Conservation (phyloP, 2,888 invertebrate species). For the Ormyrus pomaceus region DNA sequence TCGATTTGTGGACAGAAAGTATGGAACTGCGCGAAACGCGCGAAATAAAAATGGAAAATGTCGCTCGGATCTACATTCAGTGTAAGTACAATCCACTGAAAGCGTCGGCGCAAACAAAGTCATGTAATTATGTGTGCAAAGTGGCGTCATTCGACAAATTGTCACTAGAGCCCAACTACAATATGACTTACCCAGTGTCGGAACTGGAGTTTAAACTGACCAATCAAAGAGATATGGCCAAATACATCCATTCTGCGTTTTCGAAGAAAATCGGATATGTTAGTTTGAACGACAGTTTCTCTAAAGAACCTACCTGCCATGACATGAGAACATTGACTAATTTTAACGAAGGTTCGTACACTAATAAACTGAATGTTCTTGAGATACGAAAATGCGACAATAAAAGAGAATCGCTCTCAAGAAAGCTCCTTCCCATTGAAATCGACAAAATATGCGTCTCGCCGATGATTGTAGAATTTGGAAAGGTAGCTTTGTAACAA, state of each 20-base stretch:
- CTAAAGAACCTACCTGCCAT: too few species aligned
- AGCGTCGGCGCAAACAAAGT: slow-evolving; percentile 7
- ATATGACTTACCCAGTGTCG: slow-evolving; percentile 24
- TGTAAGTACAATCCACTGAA: slow-evolving; percentile 24
- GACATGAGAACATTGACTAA: too few species aligned
- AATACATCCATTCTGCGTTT: too few species aligned
- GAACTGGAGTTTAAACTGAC: slow-evolving; percentile 43
- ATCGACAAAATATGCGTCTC: slow-evolving; percentile 73
- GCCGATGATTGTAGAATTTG: slow-evolving; percentile 70
- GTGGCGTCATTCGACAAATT: slow-evolving; percentile 16
- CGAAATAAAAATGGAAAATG: slow-evolving; percentile 57
- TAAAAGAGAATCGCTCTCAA: too few species aligned
- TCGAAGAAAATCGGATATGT: too few species aligned
- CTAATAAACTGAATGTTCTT: too few species aligned
- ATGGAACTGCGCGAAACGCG: slow-evolving; percentile 49
- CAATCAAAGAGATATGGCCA: slow-evolving; percentile 14
- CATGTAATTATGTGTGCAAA: neutral
- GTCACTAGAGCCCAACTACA: slow-evolving; percentile 28
- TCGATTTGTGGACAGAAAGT: slow-evolving; percentile 63
- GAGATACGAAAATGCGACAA: too few species aligned
- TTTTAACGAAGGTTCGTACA: too few species aligned
- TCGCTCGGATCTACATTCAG: neutral
- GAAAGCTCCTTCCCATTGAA: slow-evolving; percentile 64
- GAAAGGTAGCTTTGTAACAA: slow-evolving; percentile 61
- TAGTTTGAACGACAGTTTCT: too few species aligned